phyloP scores from a whole-genome alignment of 2,888 invertebrate species.

The Drosophila nr. perissopoda region DNA sequence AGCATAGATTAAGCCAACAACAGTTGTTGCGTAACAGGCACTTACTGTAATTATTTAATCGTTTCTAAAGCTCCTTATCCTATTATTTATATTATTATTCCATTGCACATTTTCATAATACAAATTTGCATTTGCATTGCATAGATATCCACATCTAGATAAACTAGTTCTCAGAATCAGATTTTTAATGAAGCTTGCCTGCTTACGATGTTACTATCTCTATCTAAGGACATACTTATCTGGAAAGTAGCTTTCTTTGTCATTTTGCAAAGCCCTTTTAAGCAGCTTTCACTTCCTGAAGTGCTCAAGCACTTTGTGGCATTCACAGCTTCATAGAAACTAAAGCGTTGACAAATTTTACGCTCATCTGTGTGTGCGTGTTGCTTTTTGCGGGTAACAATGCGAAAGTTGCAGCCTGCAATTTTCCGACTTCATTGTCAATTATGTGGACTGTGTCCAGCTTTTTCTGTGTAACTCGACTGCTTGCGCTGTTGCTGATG shows the following conservation, averaged over 20 bases:
- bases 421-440: conserved; percentile 58
- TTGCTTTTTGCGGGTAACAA: conserved; percentile 21
- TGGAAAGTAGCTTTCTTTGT: conserved; percentile 1
- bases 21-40: neutral
- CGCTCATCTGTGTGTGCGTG: conserved; percentile 67
- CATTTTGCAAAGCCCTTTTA: neutral
- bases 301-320: conserved; percentile 59
- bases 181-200: neutral
- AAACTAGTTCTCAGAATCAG: neutral
- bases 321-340: conserved; percentile 70
- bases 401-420: conserved; percentile 45
- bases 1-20: neutral
- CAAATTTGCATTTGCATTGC: neutral
- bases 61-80: neutral
- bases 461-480: neutral
- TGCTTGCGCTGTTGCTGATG: neutral
- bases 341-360: conserved; percentile 72
- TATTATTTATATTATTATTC: neutral
- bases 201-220: neutral
- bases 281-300: conserved; percentile 32
- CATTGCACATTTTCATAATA: conserved; percentile 3
- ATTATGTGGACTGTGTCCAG: conserved; percentile 45
- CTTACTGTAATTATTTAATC: neutral
- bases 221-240: neutral
- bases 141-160: neutral